These are phyloP conservation scores for Trachymyrmex cornetzi DNA, from an alignment of 1,140 invertebrate genomes.

Conservation along the genomic window DNA sequence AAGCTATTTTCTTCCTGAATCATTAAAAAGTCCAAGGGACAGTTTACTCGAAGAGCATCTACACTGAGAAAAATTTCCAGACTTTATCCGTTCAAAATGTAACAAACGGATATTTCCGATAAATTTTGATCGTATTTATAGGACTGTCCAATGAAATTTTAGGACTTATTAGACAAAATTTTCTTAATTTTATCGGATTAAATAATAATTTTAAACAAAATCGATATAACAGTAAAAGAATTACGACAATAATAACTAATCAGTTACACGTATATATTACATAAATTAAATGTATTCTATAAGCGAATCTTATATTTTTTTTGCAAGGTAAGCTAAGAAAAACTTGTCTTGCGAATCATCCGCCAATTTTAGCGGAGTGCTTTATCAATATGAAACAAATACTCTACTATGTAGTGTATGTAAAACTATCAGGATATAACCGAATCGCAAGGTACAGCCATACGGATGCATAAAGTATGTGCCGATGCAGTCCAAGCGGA, in stretches of 20 bases:
- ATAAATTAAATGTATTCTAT: background rate
- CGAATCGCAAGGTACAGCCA: conserved; percentile 42
- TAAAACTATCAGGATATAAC: conserved; percentile 36
- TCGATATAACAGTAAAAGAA: background rate
- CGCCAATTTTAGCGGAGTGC: conserved; percentile 57
- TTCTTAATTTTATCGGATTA: too few species aligned
- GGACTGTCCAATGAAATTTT: too few species aligned
- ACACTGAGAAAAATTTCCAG: too few species aligned
- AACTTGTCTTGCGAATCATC: conserved; percentile 39
- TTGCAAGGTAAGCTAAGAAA: conserved; percentile 8
- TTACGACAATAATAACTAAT: background rate
- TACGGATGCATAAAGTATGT: conserved; percentile 36
- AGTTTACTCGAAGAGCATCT: conserved; percentile 8
- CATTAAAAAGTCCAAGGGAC: conserved; percentile 32
- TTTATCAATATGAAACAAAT: conserved; percentile 69
- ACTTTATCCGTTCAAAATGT: too few species aligned
- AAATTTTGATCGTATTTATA: too few species aligned
- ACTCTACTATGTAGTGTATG: conserved; percentile 50
- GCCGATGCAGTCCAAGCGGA: background rate
- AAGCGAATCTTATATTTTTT: conserved; percentile 40
- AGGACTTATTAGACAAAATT: too few species aligned
- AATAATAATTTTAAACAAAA: background rate
- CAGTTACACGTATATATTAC: background rate
- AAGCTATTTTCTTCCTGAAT: conserved; percentile 35
- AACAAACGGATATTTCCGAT: too few species aligned